A percentile compares a stretch with the other conserved stretches of the same genome.
Evolutionary conservation across 2,113 vertebrate genomes (phyloP).

Genomic region (Plecturocebus donacophilus): DNA sequence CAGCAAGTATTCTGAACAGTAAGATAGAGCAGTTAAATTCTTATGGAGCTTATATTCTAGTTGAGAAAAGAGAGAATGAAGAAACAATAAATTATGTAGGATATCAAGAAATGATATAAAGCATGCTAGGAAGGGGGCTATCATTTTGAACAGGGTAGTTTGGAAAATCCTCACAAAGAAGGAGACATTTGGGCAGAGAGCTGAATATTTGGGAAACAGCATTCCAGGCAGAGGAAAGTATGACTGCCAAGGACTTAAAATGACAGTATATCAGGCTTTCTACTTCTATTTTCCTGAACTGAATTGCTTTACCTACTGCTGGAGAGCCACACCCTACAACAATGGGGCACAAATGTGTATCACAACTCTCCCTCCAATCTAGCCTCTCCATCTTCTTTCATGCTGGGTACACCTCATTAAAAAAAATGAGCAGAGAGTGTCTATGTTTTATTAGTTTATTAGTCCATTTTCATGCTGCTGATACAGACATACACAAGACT

Average conservation of each 20-base stretch:
- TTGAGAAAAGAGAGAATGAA: neutral
- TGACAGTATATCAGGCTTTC: neutral
- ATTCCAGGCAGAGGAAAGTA: neutral
- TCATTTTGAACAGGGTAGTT: neutral
- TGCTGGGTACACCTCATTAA: rapidly evolving
- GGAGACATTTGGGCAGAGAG: neutral
- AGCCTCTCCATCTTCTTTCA: neutral
- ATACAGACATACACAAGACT: too few relatives aligned
- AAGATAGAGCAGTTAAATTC: neutral
- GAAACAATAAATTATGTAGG: neutral
- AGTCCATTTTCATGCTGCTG: too few relatives aligned
- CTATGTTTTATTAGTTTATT: neutral
- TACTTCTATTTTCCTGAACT: neutral
- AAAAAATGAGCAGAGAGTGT: neutral
- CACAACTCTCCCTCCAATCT: too few relatives aligned
- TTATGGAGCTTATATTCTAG: neutral
- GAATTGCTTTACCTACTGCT: neutral
- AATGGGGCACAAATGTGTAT: rapidly evolving
- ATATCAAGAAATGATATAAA: neutral
- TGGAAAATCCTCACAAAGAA: neutral
- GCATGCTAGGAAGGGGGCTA: too few relatives aligned
- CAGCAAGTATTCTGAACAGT: neutral
- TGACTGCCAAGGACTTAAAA: neutral
- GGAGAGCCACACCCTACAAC: neutral
- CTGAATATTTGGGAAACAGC: neutral